phyloP scores from a whole-genome alignment of 1,140 invertebrate genomes.

The Drosophila melanica region DNA sequence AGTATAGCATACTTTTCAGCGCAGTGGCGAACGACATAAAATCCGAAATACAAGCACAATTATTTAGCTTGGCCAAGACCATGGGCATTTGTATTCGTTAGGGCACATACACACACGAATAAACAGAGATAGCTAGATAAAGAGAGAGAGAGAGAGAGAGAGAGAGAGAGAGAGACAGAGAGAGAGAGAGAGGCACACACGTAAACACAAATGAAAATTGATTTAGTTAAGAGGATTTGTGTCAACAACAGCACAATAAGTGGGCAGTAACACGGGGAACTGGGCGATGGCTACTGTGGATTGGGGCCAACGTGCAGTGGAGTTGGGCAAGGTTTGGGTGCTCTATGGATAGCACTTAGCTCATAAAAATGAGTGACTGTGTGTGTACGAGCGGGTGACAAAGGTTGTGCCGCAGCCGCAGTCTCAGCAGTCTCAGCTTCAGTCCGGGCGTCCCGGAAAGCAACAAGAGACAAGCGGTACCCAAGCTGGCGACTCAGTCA shows the following conservation, averaged over 20 bases:
- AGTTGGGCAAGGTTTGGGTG: background rate
- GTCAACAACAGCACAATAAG: slow-evolving; percentile 81
- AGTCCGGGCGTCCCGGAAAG: slow-evolving; percentile 24
- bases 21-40: slow-evolving; percentile 30
- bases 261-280: slow-evolving; percentile 70
- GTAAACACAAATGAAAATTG: slow-evolving; percentile 79
- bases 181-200: slow-evolving; percentile 27
- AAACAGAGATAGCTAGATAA: background rate
- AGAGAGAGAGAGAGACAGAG: background rate
- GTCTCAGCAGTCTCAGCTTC: background rate
- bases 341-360: slow-evolving; percentile 77
- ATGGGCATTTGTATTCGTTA: slow-evolving; percentile 49
- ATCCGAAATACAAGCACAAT: slow-evolving; percentile 53
- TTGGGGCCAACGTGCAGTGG: background rate
- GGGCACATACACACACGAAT: slow-evolving; percentile 5
- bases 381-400: slow-evolving; percentile 36
- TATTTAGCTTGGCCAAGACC: slow-evolving; percentile 56
- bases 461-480: slow-evolving; percentile 51
- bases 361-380: slow-evolving; percentile 75
- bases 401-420: slow-evolving; percentile 37
- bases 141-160: background rate
- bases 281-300: slow-evolving; percentile 28
- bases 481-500: slow-evolving; percentile 44
- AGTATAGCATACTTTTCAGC: slow-evolving; percentile 58
- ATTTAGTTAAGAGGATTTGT: slow-evolving; percentile 82